These are phyloP conservation scores for Eubasilissa regina DNA, from an alignment of 1,140 invertebrate genomes.

Conservation along the genomic window DNA sequence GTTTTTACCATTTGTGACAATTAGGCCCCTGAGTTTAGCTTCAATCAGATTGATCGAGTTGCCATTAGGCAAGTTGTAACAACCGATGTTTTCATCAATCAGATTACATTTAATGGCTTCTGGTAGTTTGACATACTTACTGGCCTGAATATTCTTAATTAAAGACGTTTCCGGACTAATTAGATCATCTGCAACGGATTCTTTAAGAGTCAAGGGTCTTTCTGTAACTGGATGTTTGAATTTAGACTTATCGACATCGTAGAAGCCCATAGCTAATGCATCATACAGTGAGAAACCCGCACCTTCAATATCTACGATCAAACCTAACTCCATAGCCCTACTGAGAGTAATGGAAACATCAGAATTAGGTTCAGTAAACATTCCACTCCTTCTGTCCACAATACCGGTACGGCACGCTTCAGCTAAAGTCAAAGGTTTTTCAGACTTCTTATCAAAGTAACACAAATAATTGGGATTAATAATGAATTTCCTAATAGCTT, in stretches of 20 bases:
- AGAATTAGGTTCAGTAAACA: constrained; percentile 82
- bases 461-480: constrained; percentile 86
- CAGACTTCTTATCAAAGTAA: constrained; percentile 83
- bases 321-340: constrained; percentile 81
- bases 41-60: constrained; percentile 79
- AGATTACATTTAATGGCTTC: constrained; percentile 83
- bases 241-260: constrained; percentile 79
- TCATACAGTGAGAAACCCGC: constrained; percentile 88
- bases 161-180: constrained; percentile 86
- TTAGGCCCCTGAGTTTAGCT: constrained; percentile 81
- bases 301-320: constrained; percentile 89
- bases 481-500: constrained; percentile 85
- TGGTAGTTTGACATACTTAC: constrained; percentile 81
- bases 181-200: constrained; percentile 85
- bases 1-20: constrained; percentile 81
- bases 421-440: constrained; percentile 80
- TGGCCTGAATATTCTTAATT: constrained; percentile 80
- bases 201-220: constrained; percentile 83
- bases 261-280: constrained; percentile 86
- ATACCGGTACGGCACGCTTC: constrained; percentile 87
- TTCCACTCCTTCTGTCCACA: constrained; percentile 86
- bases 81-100: constrained; percentile 82
- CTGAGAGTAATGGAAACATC: constrained; percentile 78
- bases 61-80: constrained; percentile 78
- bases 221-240: constrained; percentile 89